Evolutionary conservation across 2,888 invertebrate species (phyloP).

Genomic region (Netelia fuscicornis): DNA sequence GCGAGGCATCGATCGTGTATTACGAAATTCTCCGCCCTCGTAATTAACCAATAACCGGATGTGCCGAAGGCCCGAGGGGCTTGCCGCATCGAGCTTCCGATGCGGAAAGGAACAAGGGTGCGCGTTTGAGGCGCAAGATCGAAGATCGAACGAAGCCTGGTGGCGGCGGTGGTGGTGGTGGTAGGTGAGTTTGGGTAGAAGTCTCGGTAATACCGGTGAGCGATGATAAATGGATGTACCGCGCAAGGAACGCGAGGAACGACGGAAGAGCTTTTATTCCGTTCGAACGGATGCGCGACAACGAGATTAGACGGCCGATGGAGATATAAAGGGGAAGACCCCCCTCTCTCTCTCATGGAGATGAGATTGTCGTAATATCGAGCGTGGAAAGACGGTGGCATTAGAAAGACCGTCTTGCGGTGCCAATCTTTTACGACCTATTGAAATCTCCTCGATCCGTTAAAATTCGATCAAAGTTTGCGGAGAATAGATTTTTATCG

Average conservation of each 20-base stretch:
- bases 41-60: slow-evolving; percentile 43
- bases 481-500: slow-evolving; percentile 35
- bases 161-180: background rate
- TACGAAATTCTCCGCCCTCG: slow-evolving; percentile 17
- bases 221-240: slow-evolving; percentile 52
- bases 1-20: too few relatives aligned
- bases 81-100: background rate
- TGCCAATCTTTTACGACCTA: slow-evolving; percentile 53
- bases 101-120: background rate
- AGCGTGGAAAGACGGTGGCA: background rate
- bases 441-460: slow-evolving; percentile 27
- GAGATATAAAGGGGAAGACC: slow-evolving; percentile 13
- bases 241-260: background rate
- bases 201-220: slow-evolving; percentile 14
- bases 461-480: slow-evolving; percentile 29
- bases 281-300: slow-evolving; percentile 33
- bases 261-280: slow-evolving; percentile 41
- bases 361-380: slow-evolving; percentile 53
- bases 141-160: slow-evolving; percentile 15
- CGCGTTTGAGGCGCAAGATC: slow-evolving; percentile 1
- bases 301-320: slow-evolving; percentile 51
- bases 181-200: background rate
- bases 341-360: slow-evolving; percentile 30
- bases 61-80: background rate
- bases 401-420: slow-evolving; percentile 19